Evolutionary conservation across 2,888 invertebrate species (phyloP), one percentile per base, ranked within the genome.

Genomic region (Kuschelorhynchus macadamiae): DNA sequence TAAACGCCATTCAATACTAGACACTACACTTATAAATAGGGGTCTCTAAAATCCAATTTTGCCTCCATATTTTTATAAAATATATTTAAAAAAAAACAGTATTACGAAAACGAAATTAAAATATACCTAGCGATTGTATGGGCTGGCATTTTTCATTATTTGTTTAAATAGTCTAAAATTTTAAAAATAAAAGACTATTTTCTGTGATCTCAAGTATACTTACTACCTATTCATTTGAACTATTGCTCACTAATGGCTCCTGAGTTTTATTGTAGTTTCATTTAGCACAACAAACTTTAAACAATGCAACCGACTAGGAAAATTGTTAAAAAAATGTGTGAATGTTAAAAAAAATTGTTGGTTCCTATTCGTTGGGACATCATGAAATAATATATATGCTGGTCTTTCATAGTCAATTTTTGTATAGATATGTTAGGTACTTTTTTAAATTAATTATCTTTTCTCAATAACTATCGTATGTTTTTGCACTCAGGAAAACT

Each of bases 401-500:
- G 32, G 49, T 59, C 49, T 59, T 59, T 59, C 47, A 47, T 65
- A 65, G 65, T 59, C 52, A 65, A 59, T 57, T 59, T 55, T 50
- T 44, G 55, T 64, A 52, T 57, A 53, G 44, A 21, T 49, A 42
- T 18, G 9, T 44, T 59, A 65, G 50, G 18, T 59, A 59, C 32
- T 44, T 32, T 53, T 57, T 50, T 65, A 33, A 50, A 52, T 25
- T 46, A 42, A 46, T 32, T 57, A 41, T 57, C 49, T 25, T 46
- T 33, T 46, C 52, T 25, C 25, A 52, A 21, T 63, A 59, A 16
- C 50, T 65, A 50, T n/a, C n/a, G n/a, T 65, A 65, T 42, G 49
- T 53, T 50, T n/a, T 59, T 47, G 66, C 66, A 66, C 66, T 66
- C 66, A 66, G 66, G 66, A 60, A 60, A 42, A n/a, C 32, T 32